These are phyloP conservation scores for Temnothorax longispinosus DNA, from an alignment of 1,140 invertebrate genomes.

Conservation along the genomic window DNA sequence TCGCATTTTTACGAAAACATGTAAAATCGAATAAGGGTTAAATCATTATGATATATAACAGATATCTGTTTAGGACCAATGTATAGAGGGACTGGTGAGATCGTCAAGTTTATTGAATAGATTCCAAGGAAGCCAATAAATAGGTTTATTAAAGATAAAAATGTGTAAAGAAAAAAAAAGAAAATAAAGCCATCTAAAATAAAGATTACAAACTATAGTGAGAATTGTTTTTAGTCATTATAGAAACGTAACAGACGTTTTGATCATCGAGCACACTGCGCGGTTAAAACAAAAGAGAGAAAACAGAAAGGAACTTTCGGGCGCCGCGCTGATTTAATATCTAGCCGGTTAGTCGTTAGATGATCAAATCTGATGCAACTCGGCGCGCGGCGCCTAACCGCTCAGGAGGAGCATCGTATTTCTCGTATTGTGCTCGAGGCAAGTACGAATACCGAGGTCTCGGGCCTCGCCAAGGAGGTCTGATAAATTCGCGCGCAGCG, in stretches of 20 bases:
- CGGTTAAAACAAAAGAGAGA: not conserved
- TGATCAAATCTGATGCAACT: slow-evolving; percentile 27
- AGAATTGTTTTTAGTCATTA: not conserved
- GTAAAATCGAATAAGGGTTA: not conserved
- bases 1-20: not conserved
- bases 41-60: not conserved
- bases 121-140: not conserved
- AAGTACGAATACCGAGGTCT: not conserved
- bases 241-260: not conserved
- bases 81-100: not conserved
- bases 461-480: slow-evolving; percentile 24
- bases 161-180: not conserved
- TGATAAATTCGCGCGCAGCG: slow-evolving; percentile 62
- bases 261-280: not conserved
- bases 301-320: not conserved
- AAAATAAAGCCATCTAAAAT: not conserved
- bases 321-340: not conserved
- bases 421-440: not conserved
- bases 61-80: not conserved
- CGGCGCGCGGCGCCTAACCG: not conserved
- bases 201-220: not conserved
- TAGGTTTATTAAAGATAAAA: not conserved
- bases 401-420: not conserved
- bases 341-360: not conserved
- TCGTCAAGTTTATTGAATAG: not conserved